These are phyloP conservation scores for Fringilla coelebs DNA, from an alignment of 2,797 vertebrate genomes.

Conservation along the genomic window DNA sequence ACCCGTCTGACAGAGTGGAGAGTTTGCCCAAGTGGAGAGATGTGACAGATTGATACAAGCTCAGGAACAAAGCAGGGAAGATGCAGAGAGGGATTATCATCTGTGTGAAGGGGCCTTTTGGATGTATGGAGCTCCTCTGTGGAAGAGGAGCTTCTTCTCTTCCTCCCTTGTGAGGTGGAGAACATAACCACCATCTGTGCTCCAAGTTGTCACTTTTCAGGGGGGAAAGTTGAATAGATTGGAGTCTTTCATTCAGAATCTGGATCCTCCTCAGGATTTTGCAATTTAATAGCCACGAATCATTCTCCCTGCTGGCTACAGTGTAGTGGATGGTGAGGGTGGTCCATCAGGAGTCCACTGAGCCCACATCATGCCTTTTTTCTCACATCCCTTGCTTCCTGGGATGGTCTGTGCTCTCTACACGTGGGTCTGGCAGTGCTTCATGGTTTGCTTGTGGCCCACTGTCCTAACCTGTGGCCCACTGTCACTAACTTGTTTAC, in stretches of 20 bases:
- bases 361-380: background rate
- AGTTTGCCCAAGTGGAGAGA: background rate
- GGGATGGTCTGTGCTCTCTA: background rate
- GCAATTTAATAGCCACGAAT: background rate
- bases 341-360: background rate
- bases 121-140: background rate
- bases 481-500: background rate
- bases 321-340: background rate
- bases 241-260: background rate
- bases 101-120: background rate
- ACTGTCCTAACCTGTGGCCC: background rate
- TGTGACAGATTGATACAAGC: background rate
- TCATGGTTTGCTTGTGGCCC: background rate
- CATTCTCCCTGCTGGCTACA: background rate
- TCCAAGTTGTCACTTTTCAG: background rate
- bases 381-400: background rate
- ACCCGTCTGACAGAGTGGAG: background rate
- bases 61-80: background rate
- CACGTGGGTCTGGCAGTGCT: fast-evolving
- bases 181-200: background rate
- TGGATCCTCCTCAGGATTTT: background rate
- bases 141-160: background rate
- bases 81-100: background rate
- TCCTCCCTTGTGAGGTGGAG: background rate
- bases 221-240: background rate